These are phyloP conservation scores for fruit fly (Drosophila melanogaster) DNA, from an alignment of 1,140 invertebrate genomes.

Conservation along the genomic window DNA sequence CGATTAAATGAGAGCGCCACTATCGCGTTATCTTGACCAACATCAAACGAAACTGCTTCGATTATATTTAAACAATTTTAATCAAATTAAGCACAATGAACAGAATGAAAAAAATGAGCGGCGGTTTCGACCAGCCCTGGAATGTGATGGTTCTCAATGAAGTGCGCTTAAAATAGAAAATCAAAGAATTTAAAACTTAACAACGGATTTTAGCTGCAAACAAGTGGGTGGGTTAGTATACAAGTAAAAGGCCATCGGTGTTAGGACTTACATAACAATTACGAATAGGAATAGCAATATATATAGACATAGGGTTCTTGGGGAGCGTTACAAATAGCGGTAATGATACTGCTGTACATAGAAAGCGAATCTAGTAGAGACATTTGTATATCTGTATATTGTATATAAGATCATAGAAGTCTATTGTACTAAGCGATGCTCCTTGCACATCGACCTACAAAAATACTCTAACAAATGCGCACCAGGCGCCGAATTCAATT, in stretches of 20 bases:
- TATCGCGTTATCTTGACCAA: conserved; percentile 24
- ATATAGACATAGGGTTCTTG: conserved; percentile 9
- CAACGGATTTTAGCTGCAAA: conserved; percentile 21
- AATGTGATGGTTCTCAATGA: conserved; percentile 47
- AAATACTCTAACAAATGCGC: conserved; percentile 70
- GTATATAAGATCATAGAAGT: conserved; percentile 39
- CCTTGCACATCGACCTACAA: conserved; percentile 55
- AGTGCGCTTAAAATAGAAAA: conserved; percentile 53
- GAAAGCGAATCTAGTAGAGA: conserved; percentile 40
- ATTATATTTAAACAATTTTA: conserved; percentile 56
- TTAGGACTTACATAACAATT: conserved; percentile 7
- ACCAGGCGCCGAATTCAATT: conserved; percentile 24
- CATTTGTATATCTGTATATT: conserved; percentile 38
- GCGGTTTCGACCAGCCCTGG: conserved; percentile 23
- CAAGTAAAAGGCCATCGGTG: conserved; percentile 13
- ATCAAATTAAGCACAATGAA: conserved; percentile 59
- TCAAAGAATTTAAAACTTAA: conserved; percentile 35
- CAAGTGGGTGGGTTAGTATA: conserved; percentile 20
- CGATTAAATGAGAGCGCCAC: conserved; percentile 18
- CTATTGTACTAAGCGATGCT: conserved; percentile 52
- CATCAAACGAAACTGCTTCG: conserved; percentile 12
- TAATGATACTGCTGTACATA: conserved; percentile 41
- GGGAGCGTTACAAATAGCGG: conserved; percentile 35
- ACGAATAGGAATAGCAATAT: not conserved
- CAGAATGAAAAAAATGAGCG: conserved; percentile 50